Evolutionary conservation across 2,797 vertebrate genomes (phyloP).

Genomic region (Silurus lanzhouensis): DNA sequence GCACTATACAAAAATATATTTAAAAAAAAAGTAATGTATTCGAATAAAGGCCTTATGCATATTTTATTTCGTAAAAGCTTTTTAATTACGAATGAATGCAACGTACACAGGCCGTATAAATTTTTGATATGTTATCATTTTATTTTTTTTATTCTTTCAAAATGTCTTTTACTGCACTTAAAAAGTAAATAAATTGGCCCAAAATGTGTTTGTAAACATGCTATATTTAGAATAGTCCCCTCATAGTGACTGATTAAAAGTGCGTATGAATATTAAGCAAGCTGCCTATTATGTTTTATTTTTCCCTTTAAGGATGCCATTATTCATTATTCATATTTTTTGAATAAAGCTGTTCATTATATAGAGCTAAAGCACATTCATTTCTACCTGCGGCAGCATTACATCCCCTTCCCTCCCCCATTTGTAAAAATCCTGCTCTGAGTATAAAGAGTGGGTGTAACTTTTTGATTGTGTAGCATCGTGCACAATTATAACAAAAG

Average conservation of each 20-base stretch:
- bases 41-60: too few species aligned
- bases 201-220: not conserved
- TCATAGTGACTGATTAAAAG: not conserved
- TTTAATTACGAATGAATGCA: too few species aligned
- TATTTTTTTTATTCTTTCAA: too few species aligned
- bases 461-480: too few species aligned
- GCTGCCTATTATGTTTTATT: not conserved
- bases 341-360: not conserved
- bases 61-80: too few species aligned
- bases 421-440: not conserved
- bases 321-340: not conserved
- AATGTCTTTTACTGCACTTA: not conserved
- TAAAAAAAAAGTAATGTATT: too few species aligned
- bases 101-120: too few species aligned
- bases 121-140: too few species aligned
- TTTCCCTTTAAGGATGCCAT: not conserved
- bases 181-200: not conserved
- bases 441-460: not conserved
- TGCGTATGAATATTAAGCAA: not conserved
- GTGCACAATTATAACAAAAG: slow-evolving; percentile 15
- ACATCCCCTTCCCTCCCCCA: too few species aligned
- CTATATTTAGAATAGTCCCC: not conserved
- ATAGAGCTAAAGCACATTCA: not conserved
- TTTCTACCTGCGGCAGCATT: not conserved
- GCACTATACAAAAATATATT: too few species aligned